phyloP scores from a whole-genome alignment of 2,113 vertebrate genomes.

The Egretta garzetta region DNA sequence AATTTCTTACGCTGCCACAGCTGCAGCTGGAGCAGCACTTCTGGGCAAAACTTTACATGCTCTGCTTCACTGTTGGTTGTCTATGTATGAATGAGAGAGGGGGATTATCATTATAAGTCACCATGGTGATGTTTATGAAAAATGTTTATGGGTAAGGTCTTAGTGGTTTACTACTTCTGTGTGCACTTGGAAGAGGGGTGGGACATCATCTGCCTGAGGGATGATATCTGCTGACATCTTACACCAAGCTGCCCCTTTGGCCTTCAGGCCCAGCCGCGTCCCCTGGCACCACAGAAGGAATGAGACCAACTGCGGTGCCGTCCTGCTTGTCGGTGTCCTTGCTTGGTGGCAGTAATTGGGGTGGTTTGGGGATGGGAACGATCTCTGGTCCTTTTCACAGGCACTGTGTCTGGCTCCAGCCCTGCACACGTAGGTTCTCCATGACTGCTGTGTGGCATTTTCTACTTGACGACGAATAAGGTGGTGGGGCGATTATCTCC shows the following conservation, averaged over 20 bases:
- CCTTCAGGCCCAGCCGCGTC: accelerated
- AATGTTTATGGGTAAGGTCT: neutral
- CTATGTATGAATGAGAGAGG: neutral
- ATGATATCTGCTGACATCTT: accelerated
- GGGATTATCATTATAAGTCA: neutral
- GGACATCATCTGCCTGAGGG: neutral
- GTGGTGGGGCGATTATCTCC: neutral
- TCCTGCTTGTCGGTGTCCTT: neutral
- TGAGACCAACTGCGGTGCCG: neutral
- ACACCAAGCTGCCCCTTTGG: neutral
- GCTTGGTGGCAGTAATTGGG: neutral
- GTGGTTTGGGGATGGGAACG: neutral
- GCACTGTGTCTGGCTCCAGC: accelerated
- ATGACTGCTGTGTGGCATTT: neutral
- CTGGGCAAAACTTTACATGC: neutral
- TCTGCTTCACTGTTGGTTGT: neutral
- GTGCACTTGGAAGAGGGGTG: neutral
- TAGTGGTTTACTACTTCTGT: neutral
- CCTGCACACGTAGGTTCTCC: accelerated
- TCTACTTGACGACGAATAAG: neutral
- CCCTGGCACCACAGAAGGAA: neutral
- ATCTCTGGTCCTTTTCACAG: neutral
- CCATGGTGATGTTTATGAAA: neutral
- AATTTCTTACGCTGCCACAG: neutral
- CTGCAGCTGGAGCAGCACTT: neutral